These are phyloP conservation scores for Gallinago solitaria DNA, from an alignment of 2,797 vertebrate genomes.

Conservation along the genomic window DNA sequence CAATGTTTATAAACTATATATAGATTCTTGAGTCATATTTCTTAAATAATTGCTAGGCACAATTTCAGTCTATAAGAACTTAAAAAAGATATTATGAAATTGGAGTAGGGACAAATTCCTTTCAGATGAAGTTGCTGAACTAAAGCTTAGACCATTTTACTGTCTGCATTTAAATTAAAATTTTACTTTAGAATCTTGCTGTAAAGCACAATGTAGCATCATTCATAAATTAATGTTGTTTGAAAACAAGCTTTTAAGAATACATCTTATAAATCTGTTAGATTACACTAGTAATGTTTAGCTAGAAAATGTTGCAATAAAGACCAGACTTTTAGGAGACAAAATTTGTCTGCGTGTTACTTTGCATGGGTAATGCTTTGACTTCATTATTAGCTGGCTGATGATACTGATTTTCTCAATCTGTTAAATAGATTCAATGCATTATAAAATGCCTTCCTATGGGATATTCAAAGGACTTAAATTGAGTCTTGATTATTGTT, in stretches of 20 bases:
- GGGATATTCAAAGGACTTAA: conserved; percentile 3
- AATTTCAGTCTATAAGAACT: neutral
- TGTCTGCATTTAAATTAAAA: neutral
- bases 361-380: neutral
- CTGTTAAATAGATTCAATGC: neutral
- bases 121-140: neutral
- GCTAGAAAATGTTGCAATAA: neutral
- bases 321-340: neutral
- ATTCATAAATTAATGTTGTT: neutral
- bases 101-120: neutral
- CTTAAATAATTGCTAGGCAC: conserved; percentile 40
- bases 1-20: conserved; percentile 29
- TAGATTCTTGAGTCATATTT: conserved; percentile 43
- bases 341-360: neutral
- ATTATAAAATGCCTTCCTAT: conserved; percentile 34
- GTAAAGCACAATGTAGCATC: neutral
- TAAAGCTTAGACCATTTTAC: neutral
- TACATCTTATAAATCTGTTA: neutral
- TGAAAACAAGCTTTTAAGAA: conserved; percentile 3
- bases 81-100: neutral
- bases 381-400: conserved; percentile 26
- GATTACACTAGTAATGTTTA: neutral
- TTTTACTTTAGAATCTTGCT: neutral
- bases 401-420: conserved; percentile 4
- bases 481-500: conserved; percentile 5